phyloP scores from a whole-genome alignment of 2,797 vertebrate genomes.

The Amblyopsis hoosieri region DNA sequence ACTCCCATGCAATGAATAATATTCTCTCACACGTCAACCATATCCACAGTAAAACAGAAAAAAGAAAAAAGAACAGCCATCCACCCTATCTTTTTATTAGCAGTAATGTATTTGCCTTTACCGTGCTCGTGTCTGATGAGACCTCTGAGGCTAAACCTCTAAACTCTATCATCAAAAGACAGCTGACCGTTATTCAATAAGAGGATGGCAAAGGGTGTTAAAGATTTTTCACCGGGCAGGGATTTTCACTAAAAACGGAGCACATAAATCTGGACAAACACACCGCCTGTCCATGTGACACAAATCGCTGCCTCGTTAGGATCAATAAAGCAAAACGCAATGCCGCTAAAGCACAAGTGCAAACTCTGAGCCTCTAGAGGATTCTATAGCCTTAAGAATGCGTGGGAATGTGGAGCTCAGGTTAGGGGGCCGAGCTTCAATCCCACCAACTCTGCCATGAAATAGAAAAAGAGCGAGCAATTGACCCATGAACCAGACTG shows the following conservation, averaged over 20 bases:
- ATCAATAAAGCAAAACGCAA: slow-evolving; percentile 80
- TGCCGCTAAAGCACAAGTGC: slow-evolving; percentile 68
- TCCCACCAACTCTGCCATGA: slow-evolving; percentile 72
- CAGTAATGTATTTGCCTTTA: slow-evolving; percentile 43
- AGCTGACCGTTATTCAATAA: slow-evolving; percentile 76
- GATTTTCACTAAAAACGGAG: slow-evolving; percentile 65
- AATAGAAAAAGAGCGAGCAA: slow-evolving; percentile 70
- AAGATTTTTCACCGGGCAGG: slow-evolving; percentile 70
- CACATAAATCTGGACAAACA: slow-evolving; percentile 74
- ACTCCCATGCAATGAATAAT: slow-evolving; percentile 38
- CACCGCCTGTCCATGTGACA: slow-evolving; percentile 63
- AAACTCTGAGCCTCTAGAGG: slow-evolving; percentile 59
- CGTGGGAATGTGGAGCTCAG: slow-evolving; percentile 70
- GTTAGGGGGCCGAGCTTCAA: slow-evolving; percentile 59
- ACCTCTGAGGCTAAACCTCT: slow-evolving; percentile 49
- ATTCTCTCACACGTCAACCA: slow-evolving; percentile 39
- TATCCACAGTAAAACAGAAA: neutral
- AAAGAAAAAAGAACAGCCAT: slow-evolving; percentile 32
- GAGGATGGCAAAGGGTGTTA: slow-evolving; percentile 64
- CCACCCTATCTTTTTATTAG: slow-evolving; percentile 15
- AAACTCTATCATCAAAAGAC: slow-evolving; percentile 66
- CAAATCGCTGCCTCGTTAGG: slow-evolving; percentile 69
- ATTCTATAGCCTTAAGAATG: slow-evolving; percentile 66
- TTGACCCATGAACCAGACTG: slow-evolving; percentile 76
- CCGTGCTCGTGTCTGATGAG: slow-evolving; percentile 38